These are phyloP conservation scores for Catocala fraxini DNA, from an alignment of 2,888 invertebrate genomes.

Conservation along the genomic window DNA sequence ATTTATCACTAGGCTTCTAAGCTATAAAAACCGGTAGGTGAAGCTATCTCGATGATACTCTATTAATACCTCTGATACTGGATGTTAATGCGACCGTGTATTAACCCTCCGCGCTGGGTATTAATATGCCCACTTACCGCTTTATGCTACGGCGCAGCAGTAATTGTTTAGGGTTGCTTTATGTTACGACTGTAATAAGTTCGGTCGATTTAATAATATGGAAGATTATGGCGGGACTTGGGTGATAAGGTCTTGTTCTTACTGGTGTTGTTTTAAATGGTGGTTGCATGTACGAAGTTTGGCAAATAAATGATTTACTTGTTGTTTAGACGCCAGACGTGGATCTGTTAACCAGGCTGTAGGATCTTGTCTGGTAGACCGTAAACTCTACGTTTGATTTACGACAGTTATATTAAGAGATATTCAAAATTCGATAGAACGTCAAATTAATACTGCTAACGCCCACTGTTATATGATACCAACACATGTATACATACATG, in stretches of 20 bases:
- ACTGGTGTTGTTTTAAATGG: neutral
- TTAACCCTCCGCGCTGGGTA: slow-evolving; percentile 58
- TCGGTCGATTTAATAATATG: slow-evolving; percentile 63
- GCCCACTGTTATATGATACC: no score
- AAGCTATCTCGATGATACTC: slow-evolving; percentile 78
- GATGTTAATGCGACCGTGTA: slow-evolving; percentile 74
- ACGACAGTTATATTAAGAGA: no score
- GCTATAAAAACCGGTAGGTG: slow-evolving; percentile 55
- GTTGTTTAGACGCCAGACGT: no score
- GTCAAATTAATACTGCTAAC: no score
- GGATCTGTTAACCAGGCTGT: no score
- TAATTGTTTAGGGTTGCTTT: slow-evolving; percentile 83
- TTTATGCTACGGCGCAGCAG: slow-evolving; percentile 67
- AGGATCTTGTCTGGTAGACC: no score
- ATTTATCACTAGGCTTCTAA: slow-evolving; percentile 57
- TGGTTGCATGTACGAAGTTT: no score
- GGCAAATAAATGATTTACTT: no score
- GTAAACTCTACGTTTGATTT: no score
- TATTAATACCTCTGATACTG: slow-evolving; percentile 80
- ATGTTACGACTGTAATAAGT: slow-evolving; percentile 63
- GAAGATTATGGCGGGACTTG: slow-evolving; percentile 48
- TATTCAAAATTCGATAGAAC: no score
- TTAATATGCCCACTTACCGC: slow-evolving; percentile 77
- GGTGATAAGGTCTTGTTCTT: slow-evolving; percentile 15
- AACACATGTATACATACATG: no score